Evolutionary conservation across 2,797 vertebrate genomes (phyloP), one percentile per base, ranked within the genome.

Genomic region (Pseudochromis fuscus): DNA sequence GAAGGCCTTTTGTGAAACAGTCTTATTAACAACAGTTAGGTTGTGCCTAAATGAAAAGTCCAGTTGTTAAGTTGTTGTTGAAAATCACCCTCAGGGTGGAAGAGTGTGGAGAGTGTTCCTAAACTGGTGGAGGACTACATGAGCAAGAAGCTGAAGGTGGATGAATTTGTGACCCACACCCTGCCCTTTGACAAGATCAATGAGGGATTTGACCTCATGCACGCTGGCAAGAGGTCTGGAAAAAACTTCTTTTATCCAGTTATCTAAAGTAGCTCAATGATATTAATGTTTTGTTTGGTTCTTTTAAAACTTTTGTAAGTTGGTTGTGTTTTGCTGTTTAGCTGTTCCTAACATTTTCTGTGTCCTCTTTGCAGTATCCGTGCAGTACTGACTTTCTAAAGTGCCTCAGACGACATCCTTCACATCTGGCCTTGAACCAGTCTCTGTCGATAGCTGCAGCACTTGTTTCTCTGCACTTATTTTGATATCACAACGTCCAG

Each of bases 51-150:
- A 48, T 18, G 0, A 52, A 28, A 30, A 33, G 24, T 2, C 0
- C 2, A 40, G 0, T 59, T 46, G 33, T 33, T 1, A 6, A 72
- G 15, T 16, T 57, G 5, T 0, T 72, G 58, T 64, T 57, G 12
- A 7, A 44, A 11, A 45, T 40, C 19, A 30, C 30, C 24, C 72
- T 50, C 84, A 99, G 98, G 97, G 2, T 98, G 96, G 96, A 99
- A 99, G 89, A 98, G 96, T 12, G 94, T 98, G 53, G 96, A 98
- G 73, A 97, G 69, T 0, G 94, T 98, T 13, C 97, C 97, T 0
- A 98, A 96, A 82, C 89, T 99, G 83, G 97, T 99, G 69, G 93
- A 94, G 4, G 95, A 97, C 66, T 99, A 99, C 85, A 95, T 99
- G 95, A 95, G 88, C 30, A 97, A 97, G 85, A 98, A 98, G 88